Percentiles rank a stretch among this genome's conserved stretches.
Conservation (phyloP, 2,888 invertebrate species). For the Mongoloraphidia duomilia region DNA sequence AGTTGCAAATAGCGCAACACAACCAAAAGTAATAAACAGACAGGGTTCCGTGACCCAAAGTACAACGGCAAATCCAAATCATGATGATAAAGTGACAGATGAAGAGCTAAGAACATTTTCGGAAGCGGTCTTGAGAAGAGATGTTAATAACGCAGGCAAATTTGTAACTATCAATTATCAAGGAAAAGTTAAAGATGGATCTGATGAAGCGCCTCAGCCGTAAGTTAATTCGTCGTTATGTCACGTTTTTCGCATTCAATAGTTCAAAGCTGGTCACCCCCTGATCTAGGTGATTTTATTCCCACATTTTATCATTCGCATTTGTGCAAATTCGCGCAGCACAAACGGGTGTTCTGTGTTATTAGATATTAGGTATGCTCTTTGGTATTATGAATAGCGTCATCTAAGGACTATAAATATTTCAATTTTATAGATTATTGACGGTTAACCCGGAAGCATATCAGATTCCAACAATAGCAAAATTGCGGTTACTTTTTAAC, state of each 20-base stretch:
- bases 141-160: constrained; percentile 56
- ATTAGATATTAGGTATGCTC: no score
- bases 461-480: constrained; percentile 58
- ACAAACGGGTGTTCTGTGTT: no score
- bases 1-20: constrained; percentile 12
- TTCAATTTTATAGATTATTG: constrained; percentile 40
- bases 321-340: no score
- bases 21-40: constrained; percentile 1
- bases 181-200: constrained; percentile 43
- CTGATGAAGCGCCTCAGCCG: constrained; percentile 65
- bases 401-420: no score
- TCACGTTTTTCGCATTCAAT: no score
- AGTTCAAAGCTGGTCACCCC: no score
- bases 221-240: constrained; percentile 40
- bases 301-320: no score
- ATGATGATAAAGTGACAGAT: constrained; percentile 36
- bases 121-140: constrained; percentile 56
- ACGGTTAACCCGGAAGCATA: constrained; percentile 45
- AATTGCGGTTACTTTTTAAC: constrained; percentile 59
- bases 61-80: constrained; percentile 5
- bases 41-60: not conserved
- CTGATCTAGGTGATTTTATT: no score
- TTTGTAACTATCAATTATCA: constrained; percentile 59
- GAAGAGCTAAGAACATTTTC: constrained; percentile 51
- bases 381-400: no score